These are phyloP conservation scores for Catocala sponsa DNA, from an alignment of 2,888 invertebrate genomes.

Conservation along the genomic window DNA sequence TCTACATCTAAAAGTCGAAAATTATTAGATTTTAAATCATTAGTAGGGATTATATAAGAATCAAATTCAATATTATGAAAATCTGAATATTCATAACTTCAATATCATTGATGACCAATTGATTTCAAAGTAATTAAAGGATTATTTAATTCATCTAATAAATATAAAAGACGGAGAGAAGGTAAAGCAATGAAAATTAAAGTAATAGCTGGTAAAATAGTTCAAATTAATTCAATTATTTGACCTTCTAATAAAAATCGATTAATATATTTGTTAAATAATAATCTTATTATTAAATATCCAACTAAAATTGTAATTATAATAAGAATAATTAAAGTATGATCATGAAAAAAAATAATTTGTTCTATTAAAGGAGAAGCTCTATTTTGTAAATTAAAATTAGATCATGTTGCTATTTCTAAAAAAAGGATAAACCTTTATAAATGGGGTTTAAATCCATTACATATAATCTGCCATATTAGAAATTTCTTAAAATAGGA, in stretches of 20 bases:
- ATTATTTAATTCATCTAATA: constrained; percentile 89
- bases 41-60: constrained; percentile 86
- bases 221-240: constrained; percentile 90
- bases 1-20: constrained; percentile 90
- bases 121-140: constrained; percentile 89
- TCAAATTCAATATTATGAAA: constrained; percentile 89
- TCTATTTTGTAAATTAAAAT: constrained; percentile 88
- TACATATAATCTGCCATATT: constrained; percentile 88
- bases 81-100: constrained; percentile 90
- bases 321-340: constrained; percentile 88
- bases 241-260: constrained; percentile 88
- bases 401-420: constrained; percentile 89
- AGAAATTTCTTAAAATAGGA: constrained; percentile 88
- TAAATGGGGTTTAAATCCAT: constrained; percentile 91
- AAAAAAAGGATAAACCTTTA: constrained; percentile 89
- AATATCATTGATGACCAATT: constrained; percentile 90
- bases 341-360: constrained; percentile 90
- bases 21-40: constrained; percentile 69
- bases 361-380: constrained; percentile 90
- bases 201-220: constrained; percentile 88
- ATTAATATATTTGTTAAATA: constrained; percentile 88
- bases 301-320: constrained; percentile 89
- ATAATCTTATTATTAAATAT: constrained; percentile 86
- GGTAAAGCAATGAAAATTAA: constrained; percentile 90
- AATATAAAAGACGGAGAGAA: constrained; percentile 88